These are phyloP conservation scores for Boulengeromyrus knoepffleri DNA, from an alignment of 2,113 vertebrate species.

Conservation along the genomic window DNA sequence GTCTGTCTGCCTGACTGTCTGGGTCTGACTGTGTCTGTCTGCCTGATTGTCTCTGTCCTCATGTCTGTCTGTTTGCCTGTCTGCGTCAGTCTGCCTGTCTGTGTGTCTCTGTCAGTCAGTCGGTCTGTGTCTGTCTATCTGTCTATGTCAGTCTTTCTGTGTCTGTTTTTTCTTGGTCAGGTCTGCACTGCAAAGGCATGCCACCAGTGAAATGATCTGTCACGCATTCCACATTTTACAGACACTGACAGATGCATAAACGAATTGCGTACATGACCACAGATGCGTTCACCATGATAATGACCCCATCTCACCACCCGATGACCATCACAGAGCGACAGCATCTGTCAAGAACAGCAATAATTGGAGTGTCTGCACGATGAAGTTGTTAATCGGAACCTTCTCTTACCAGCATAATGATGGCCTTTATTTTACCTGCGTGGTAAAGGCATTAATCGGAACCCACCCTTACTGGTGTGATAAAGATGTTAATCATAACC, in stretches of 20 bases:
- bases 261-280: neutral
- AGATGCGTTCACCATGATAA: neutral
- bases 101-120: neutral
- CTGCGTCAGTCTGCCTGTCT: neutral
- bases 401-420: neutral
- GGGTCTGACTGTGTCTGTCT: neutral
- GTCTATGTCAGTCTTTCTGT: neutral
- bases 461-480: neutral
- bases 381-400: neutral
- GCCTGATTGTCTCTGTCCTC: too few relatives aligned
- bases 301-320: neutral
- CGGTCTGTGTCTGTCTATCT: neutral
- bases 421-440: conserved; percentile 58
- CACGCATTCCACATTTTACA: neutral
- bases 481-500: neutral
- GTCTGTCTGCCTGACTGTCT: neutral
- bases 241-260: neutral
- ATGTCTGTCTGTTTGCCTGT: neutral
- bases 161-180: neutral
- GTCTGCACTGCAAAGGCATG: neutral
- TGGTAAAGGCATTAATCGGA: conserved; percentile 35
- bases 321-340: neutral
- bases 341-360: neutral
- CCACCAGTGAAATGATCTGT: neutral
- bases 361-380: neutral